Base-by-base conservation (phyloP, 2,113 vertebrate genomes). In the Microtus pennsylvanicus region DNA sequence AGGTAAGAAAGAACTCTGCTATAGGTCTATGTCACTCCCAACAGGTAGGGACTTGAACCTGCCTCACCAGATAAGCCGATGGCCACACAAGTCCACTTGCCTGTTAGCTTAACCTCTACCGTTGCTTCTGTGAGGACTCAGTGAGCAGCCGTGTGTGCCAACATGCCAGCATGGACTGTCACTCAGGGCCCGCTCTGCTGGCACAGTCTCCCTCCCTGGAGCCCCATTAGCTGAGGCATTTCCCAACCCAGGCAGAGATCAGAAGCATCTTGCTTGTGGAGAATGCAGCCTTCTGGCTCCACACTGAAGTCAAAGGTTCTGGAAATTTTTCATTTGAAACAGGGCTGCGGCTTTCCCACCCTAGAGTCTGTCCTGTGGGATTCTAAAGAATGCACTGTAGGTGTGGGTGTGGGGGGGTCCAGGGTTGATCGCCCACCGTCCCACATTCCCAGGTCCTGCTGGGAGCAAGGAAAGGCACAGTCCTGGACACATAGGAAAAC, bases 131-230 rank as follows among this genome's bases (percentile, higher is more conserved):
- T 28, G 38, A 52, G 33, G 26, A 80, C 52, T 58, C 63, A 22
- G 72, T 7, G 38, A 80, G 35, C 21, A 13, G 83, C 42, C 3
- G 0, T 45, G 42, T 1, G 13, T 2, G 2, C 9, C 63, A 7
- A 0, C 0, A 2, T 17, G 33, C 45, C 24, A 1, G 24, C 11
- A 1, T 2, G 14, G 55, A 38, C 5, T 55, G 35, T 58, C 70
- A 63, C 70, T 55, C 6, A 35, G 35, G 69, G 22, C 4, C 3
- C 30, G 22, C 19, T 14, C 4, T 42, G 7, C 7, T 9, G 58
- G 58, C 55, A 7, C 21, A 42, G 76, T 14, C 12, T 55, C 58
- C 21, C 24, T 1, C 13, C 76, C 69, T 4, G 22, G 75, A 24
- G 90, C 13, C 24, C 38, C n/a, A 5, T 74, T 55, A 76, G 28